phyloP scores from a whole-genome alignment of 2,888 invertebrate species.

The Drosophila paramelanica region DNA sequence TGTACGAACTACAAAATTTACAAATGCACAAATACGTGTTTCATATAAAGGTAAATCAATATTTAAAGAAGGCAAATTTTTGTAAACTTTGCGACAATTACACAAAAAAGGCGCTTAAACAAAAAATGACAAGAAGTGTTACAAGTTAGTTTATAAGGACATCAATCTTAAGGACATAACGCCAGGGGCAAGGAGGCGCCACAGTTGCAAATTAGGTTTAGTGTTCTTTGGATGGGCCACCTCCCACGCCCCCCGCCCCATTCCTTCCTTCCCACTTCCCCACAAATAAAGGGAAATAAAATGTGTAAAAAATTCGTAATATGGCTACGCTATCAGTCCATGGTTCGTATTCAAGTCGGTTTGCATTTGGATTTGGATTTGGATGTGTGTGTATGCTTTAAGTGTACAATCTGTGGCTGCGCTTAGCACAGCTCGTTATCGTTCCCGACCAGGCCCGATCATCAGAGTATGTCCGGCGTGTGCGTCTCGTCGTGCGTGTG shows the following conservation, averaged over 20 bases:
- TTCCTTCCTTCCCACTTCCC: not conserved
- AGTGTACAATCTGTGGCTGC: slow-evolving; percentile 31
- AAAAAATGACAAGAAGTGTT: slow-evolving; percentile 54
- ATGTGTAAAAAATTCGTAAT: slow-evolving; percentile 74
- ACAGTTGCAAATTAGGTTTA: slow-evolving; percentile 41
- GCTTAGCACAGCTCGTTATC: slow-evolving; percentile 77
- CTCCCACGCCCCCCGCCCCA: slow-evolving; percentile 7
- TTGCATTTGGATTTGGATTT: slow-evolving; percentile 52
- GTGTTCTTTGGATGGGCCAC: slow-evolving; percentile 66
- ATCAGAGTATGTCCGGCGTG: slow-evolving; percentile 85
- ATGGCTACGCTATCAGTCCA: slow-evolving; percentile 82
- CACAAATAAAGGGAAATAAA: slow-evolving; percentile 47
- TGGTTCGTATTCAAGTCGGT: slow-evolving; percentile 76
- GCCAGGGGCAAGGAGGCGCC: slow-evolving; percentile 51
- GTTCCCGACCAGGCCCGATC: slow-evolving; percentile 67
- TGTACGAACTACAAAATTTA: slow-evolving; percentile 74
- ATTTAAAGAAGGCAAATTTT: slow-evolving; percentile 52
- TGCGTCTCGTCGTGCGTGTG: slow-evolving; percentile 86
- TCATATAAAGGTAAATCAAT: slow-evolving; percentile 28
- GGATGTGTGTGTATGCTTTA: slow-evolving; percentile 14
- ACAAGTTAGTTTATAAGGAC: slow-evolving; percentile 55
- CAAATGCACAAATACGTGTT: slow-evolving; percentile 60
- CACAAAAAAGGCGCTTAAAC: slow-evolving; percentile 36
- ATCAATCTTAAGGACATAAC: slow-evolving; percentile 54
- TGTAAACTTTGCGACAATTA: slow-evolving; percentile 43